A percentile compares a stretch with the other conserved stretches of the same genome.
Evolutionary conservation across 2,888 invertebrate genomes (phyloP).

Genomic region (Himalopsyche tibetana): DNA sequence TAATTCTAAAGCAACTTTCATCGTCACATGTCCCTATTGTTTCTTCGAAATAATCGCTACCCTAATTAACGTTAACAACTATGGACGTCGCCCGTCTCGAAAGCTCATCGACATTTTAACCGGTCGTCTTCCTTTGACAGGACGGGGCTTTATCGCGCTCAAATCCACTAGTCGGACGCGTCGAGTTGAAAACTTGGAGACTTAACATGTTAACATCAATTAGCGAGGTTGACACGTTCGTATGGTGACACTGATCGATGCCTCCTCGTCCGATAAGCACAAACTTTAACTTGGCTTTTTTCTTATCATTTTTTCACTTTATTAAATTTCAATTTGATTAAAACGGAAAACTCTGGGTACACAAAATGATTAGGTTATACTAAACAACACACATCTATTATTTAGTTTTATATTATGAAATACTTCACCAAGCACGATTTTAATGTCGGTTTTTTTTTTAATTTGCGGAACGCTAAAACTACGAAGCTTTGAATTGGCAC

Average conservation of each 20-base stretch:
- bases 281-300: background rate
- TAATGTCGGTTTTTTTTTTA: no score
- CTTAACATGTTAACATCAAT: conserved; percentile 33
- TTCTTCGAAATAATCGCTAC: conserved; percentile 1
- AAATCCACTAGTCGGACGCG: background rate
- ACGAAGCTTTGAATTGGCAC: no score
- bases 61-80: background rate
- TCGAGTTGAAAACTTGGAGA: conserved; percentile 4
- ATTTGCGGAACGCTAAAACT: no score
- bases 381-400: no score
- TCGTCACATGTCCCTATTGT: background rate
- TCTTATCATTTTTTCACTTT: no score
- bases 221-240: background rate
- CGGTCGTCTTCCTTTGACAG: conserved; percentile 5
- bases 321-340: no score
- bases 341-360: no score
- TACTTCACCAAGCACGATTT: no score
- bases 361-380: no score
- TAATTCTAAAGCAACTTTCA: background rate
- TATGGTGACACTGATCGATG: conserved; percentile 29
- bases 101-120: conserved; percentile 31
- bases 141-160: background rate
- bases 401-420: no score
- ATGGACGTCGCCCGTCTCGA: background rate
- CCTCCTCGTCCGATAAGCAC: background rate